Base-by-base conservation (phyloP, 1,140 invertebrate species). In the Cotesia glomerata region DNA sequence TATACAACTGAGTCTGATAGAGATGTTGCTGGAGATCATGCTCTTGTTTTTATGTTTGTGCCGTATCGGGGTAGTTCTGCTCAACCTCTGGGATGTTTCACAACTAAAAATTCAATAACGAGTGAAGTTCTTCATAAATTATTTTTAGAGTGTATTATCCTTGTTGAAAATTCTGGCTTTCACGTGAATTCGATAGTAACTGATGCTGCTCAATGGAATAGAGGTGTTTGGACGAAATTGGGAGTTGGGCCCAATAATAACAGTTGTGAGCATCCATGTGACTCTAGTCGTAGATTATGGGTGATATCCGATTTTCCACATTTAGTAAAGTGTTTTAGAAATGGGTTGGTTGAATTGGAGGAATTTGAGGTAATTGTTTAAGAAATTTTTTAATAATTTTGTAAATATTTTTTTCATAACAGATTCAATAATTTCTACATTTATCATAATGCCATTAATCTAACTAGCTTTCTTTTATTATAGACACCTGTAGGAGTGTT, bases 71-170 rank as follows among this genome's bases (percentile, higher is more conserved):
- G 72, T 39, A 69, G 49, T 26, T 75, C 72, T 72, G 67, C 75
- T 13, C 76, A 77, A 56, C 36, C 52, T 4, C 9, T 77, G n/a
- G 74, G 58, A 16, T 32, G 18, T 32, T 76, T 76, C 36, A 14
- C 74, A 8, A 72, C 54, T 34, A 75, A 65, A 68, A 70, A 69
- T 51, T 52, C 58, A 14, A 68, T 67, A 9, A 64, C 52, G 36
- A 71, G 75, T 16, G 36, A 61, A 66, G 52, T 59, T 16, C 69
- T 58, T 77, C 74, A 52, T 73, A 76, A 18, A 74, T 62, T 82
- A 36, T 58, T 82, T 5, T 77, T 77, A 26, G 64, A 71, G 4
- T 81, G 78, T 56, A 79, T 79, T 65, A 45, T 73, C 49, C 69
- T 81, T 9, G 77, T 77, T 11, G 14, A 52, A 18, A 4, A 74